Evolutionary conservation across 2,888 invertebrate genomes (phyloP).

Genomic region (Scaptomyza flava): DNA sequence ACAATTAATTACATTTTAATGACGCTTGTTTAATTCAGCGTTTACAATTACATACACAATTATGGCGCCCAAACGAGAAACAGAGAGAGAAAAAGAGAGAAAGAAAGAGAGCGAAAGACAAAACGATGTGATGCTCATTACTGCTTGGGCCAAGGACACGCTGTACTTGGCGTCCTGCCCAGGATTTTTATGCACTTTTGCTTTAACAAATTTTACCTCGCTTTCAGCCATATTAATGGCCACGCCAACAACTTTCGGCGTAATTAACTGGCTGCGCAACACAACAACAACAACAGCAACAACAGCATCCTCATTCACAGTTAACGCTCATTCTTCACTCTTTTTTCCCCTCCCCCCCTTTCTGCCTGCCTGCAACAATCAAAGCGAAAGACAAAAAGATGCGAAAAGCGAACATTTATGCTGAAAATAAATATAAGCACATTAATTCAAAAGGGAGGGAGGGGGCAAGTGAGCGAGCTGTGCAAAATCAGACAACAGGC

Average conservation of each 20-base stretch:
- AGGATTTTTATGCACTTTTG: slow-evolving; percentile 55
- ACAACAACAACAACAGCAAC: neutral
- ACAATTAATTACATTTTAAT: slow-evolving; percentile 83
- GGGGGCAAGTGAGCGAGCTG: neutral
- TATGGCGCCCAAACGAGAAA: slow-evolving; percentile 54
- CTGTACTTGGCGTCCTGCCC: slow-evolving; percentile 38
- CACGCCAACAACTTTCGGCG: slow-evolving; percentile 47
- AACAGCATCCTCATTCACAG: neutral
- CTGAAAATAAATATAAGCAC: slow-evolving; percentile 80
- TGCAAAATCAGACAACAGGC: slow-evolving; percentile 67
- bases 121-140: slow-evolving; percentile 60
- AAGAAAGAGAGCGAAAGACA: slow-evolving; percentile 15
- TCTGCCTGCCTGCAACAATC: slow-evolving; percentile 39
- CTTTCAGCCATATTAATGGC: slow-evolving; percentile 63
- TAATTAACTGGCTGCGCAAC: slow-evolving; percentile 53
- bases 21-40: slow-evolving; percentile 82
- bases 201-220: slow-evolving; percentile 70
- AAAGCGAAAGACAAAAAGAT: slow-evolving; percentile 59
- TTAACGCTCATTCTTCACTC: neutral
- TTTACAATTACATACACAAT: slow-evolving; percentile 81
- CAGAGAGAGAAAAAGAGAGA: slow-evolving; percentile 22
- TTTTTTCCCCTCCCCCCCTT: slow-evolving; percentile 8
- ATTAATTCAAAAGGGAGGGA: slow-evolving; percentile 70
- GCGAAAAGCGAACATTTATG: slow-evolving; percentile 75
- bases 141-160: slow-evolving; percentile 43